A percentile compares a stretch with the other conserved stretches of the same genome.
These are phyloP conservation scores for Otolemur crassicaudatus DNA, from an alignment of 2,797 vertebrate species.

Conservation along the genomic window DNA sequence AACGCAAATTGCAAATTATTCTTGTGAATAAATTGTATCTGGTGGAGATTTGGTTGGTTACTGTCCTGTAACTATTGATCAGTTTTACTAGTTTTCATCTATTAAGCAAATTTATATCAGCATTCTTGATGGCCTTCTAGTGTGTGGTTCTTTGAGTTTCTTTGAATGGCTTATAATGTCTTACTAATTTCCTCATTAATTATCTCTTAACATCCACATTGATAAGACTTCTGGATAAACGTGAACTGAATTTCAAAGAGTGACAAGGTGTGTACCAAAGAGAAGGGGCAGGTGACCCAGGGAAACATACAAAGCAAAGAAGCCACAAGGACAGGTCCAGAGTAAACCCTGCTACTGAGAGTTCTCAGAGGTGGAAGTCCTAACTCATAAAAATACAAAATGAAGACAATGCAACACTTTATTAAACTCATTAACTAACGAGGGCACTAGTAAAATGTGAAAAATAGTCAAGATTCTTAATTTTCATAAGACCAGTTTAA, in stretches of 20 bases:
- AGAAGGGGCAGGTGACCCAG: background rate
- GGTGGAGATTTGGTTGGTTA: background rate
- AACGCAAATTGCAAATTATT: background rate
- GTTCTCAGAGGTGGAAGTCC: background rate
- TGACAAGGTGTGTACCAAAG: background rate
- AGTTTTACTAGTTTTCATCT: background rate
- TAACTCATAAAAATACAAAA: constrained; percentile 23
- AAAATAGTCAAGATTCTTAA: background rate
- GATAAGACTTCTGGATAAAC: background rate
- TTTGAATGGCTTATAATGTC: background rate
- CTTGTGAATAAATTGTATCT: background rate
- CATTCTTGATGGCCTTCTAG: background rate
- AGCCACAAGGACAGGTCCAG: background rate
- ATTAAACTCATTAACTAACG: background rate
- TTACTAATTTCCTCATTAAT: background rate
- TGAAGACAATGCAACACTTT: background rate
- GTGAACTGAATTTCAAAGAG: background rate
- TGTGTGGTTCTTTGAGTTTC: background rate
- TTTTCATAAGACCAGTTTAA: background rate
- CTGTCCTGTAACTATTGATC: background rate
- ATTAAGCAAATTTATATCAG: background rate
- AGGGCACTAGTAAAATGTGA: background rate
- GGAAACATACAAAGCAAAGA: background rate
- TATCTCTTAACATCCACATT: background rate
- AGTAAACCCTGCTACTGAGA: background rate